Percentiles rank a stretch among this genome's conserved stretches.
These are phyloP conservation scores for Plutella xylostella DNA, from an alignment of 2,888 invertebrate species.

Conservation along the genomic window DNA sequence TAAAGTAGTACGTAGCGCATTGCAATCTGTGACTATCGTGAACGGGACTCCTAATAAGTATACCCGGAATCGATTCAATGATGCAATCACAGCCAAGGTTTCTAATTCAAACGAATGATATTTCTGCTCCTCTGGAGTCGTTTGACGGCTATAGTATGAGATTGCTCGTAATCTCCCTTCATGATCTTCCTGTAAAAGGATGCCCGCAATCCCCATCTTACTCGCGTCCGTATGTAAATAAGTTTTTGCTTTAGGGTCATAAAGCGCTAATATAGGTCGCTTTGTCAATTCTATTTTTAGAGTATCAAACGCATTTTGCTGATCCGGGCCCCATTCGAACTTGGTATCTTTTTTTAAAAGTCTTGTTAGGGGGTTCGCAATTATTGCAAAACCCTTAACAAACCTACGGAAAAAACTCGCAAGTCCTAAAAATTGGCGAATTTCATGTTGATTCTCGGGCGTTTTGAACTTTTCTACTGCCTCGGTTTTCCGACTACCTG, in stretches of 20 bases:
- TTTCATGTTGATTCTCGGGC: not conserved
- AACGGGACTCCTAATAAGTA: constrained; percentile 21
- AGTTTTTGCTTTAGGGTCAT: not conserved
- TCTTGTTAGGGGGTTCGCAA: not conserved
- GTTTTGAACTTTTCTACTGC: not conserved
- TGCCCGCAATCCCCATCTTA: not conserved
- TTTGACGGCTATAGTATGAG: constrained; percentile 11
- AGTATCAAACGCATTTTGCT: not conserved
- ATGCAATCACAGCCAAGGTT: constrained; percentile 15
- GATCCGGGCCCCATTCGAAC: not conserved
- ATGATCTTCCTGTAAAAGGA: not conserved
- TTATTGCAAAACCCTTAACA: not conserved
- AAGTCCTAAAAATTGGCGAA: not conserved
- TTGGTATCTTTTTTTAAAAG: not conserved
- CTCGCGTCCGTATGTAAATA: too few species aligned
- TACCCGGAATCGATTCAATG: constrained; percentile 17
- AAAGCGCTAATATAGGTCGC: not conserved
- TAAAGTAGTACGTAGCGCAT: constrained; percentile 17
- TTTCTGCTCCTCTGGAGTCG: constrained; percentile 5
- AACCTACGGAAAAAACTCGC: not conserved
- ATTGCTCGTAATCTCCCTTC: not conserved
- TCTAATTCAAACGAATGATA: constrained; percentile 6
- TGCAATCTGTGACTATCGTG: constrained; percentile 23
- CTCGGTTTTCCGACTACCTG: not conserved
- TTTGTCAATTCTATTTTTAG: not conserved